Evolutionary conservation across 2,113 vertebrate species (phyloP).

Genomic region (Pica pica): DNA sequence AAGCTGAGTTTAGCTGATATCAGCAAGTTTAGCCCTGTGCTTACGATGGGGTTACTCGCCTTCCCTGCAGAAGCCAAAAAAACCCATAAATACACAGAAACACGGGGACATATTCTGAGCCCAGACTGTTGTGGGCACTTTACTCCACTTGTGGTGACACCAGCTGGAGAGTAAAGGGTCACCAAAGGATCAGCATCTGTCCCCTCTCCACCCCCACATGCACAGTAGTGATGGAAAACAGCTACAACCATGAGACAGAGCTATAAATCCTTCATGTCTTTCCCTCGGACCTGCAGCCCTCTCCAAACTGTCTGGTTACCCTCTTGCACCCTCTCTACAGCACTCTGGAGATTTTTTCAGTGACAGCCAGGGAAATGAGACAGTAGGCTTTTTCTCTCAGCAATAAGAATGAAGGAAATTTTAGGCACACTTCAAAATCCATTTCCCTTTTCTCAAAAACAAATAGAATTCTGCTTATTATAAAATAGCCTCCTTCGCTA

Average conservation of each 20-base stretch:
- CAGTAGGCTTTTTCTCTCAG: background rate
- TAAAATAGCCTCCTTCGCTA: background rate
- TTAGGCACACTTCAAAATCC: background rate
- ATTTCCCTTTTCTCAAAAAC: background rate
- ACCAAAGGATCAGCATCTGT: background rate
- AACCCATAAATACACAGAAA: conserved; percentile 10
- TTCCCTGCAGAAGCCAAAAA: background rate
- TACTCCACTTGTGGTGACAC: background rate
- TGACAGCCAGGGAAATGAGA: background rate
- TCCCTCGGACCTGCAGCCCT: background rate
- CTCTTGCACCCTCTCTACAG: background rate
- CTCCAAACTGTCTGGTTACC: background rate
- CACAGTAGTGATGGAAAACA: background rate
- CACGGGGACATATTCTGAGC: background rate
- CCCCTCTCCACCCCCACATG: background rate
- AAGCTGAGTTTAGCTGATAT: conserved; percentile 33
- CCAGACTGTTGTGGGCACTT: background rate
- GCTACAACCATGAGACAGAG: background rate
- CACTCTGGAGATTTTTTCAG: background rate
- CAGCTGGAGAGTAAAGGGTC: background rate
- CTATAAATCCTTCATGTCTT: background rate
- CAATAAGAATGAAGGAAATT: background rate
- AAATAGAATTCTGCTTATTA: background rate
- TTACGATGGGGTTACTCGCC: background rate
- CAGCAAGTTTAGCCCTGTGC: conserved; percentile 15